A percentile compares a stretch with the other conserved stretches of the same genome.
phyloP scores from a whole-genome alignment of 1,140 invertebrate genomes.

The Mycetomoellerius zeteki region DNA sequence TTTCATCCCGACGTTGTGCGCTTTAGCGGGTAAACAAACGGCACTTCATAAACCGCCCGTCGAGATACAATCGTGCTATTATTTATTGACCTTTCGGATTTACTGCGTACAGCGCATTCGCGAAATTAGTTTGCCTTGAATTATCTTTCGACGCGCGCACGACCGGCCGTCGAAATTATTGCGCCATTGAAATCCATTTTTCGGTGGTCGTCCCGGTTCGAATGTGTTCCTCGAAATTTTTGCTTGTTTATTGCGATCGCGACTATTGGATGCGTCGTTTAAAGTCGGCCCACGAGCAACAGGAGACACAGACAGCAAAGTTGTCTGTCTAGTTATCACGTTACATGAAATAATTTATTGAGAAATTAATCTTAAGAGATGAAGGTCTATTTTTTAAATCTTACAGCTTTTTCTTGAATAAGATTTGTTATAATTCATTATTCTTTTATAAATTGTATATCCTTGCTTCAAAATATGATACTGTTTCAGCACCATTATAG shows the following conservation, averaged over 20 bases:
- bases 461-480: no score
- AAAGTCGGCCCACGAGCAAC: not conserved
- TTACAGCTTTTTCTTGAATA: no score
- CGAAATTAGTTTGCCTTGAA: slow-evolving; percentile 76
- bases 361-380: not conserved
- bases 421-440: no score
- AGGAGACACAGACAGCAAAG: no score
- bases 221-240: not conserved
- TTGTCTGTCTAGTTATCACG: not conserved
- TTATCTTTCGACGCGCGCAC: slow-evolving; percentile 72
- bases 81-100: slow-evolving; percentile 76
- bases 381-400: no score
- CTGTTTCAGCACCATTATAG: no score
- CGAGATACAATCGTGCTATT: slow-evolving; percentile 73
- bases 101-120: slow-evolving; percentile 66
- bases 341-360: not conserved
- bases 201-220: not conserved
- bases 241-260: slow-evolving; percentile 1
- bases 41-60: slow-evolving; percentile 74
- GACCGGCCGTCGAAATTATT: slow-evolving; percentile 70
- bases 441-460: no score
- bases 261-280: slow-evolving; percentile 2
- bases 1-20: slow-evolving; percentile 65
- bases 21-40: slow-evolving; percentile 75
- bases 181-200: slow-evolving; percentile 74